Percentiles rank a stretch among this genome's conserved stretches.
These are phyloP conservation scores for Parapsyche elsis DNA, from an alignment of 1,140 invertebrate genomes.

Conservation along the genomic window DNA sequence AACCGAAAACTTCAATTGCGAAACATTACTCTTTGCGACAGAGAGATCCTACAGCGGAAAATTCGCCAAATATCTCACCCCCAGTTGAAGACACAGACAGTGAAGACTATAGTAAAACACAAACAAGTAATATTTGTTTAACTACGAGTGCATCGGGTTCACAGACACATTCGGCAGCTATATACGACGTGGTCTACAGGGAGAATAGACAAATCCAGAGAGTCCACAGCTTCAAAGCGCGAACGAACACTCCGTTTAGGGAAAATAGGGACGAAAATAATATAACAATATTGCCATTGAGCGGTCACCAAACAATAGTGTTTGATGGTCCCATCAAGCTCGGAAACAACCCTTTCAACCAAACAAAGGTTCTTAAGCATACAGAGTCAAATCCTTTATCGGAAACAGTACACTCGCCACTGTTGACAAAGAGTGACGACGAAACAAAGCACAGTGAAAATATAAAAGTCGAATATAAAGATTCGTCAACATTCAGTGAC, in stretches of 20 bases:
- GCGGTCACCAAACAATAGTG: slow-evolving; percentile 67
- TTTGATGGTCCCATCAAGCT: slow-evolving; percentile 62
- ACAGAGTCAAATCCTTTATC: not conserved
- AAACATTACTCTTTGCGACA: slow-evolving; percentile 67
- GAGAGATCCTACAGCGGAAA: slow-evolving; percentile 62
- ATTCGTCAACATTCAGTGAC: not conserved
- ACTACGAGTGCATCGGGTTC: not conserved
- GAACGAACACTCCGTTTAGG: slow-evolving; percentile 29
- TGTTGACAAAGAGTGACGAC: slow-evolving; percentile 10
- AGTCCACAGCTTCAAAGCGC: slow-evolving; percentile 48
- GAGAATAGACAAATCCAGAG: slow-evolving; percentile 48
- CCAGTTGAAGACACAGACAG: slow-evolving; percentile 37
- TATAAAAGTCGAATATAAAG: slow-evolving; percentile 22
- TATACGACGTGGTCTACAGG: slow-evolving; percentile 49
- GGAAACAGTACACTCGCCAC: not conserved
- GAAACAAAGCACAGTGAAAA: slow-evolving; percentile 2
- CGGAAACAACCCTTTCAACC: slow-evolving; percentile 31
- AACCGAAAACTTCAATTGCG: slow-evolving; percentile 60
- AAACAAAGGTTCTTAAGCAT: slow-evolving; percentile 26
- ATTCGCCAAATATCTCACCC: slow-evolving; percentile 38
- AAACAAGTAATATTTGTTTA: not conserved
- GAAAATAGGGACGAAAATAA: slow-evolving; percentile 55
- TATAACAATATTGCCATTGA: slow-evolving; percentile 65
- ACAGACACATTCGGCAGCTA: slow-evolving; percentile 38
- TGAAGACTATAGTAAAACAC: slow-evolving; percentile 7